Evolutionary conservation across 2,797 vertebrate genomes (phyloP).

Genomic region (Cottoperca gobio): DNA sequence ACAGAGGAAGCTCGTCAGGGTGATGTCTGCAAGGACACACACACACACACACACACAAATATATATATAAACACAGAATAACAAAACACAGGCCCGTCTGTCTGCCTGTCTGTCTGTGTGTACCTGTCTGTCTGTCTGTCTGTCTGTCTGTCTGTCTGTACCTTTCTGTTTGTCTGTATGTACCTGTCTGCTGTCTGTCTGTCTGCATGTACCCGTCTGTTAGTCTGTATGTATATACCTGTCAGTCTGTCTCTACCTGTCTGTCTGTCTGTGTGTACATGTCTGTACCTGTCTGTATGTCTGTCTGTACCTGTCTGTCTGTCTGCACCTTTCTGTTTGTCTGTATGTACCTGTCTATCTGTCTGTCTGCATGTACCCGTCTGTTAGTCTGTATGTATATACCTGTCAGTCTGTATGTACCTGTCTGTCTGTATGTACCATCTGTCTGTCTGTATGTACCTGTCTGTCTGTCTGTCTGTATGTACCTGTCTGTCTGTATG

Average conservation of each 20-base stretch:
- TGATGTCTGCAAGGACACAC: slow-evolving; percentile 50
- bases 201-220: background rate
- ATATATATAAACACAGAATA: background rate
- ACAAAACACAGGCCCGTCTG: too few relatives aligned
- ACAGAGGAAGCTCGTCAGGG: slow-evolving; percentile 60
- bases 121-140: background rate
- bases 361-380: slow-evolving; percentile 62
- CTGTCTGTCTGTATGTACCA: background rate
- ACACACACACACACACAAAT: slow-evolving; percentile 7
- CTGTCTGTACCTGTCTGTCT: too few relatives aligned
- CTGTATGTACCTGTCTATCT: too few relatives aligned
- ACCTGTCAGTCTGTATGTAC: too few relatives aligned
- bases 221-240: background rate
- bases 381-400: slow-evolving; percentile 11
- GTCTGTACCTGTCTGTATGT: too few relatives aligned
- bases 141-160: background rate
- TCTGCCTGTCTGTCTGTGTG: too few relatives aligned
- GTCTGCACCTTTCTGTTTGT: too few relatives aligned
- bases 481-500: too few relatives aligned
- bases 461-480: too few relatives aligned
- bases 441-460: too few relatives aligned
- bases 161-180: background rate
- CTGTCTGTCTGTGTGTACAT: background rate
- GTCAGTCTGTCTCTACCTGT: background rate
- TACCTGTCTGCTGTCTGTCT: background rate